Percentiles rank a stretch among this genome's conserved stretches.
Conservation (phyloP, 2,113 vertebrate genomes). For the Pseudonaja textilis region DNA sequence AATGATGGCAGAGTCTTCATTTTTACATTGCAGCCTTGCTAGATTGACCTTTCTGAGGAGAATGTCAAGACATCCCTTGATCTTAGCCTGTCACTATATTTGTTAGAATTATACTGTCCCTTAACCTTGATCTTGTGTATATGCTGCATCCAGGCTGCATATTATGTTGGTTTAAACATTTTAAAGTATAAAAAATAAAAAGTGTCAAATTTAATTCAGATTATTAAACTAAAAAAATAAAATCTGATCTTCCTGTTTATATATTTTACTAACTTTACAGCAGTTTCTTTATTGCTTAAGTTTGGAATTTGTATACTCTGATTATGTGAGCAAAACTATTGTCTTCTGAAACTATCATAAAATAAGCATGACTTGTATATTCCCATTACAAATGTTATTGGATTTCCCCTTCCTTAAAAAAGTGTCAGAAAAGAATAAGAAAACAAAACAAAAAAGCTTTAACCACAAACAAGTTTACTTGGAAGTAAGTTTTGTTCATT, state of each 20-base stretch:
- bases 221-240: slow-evolving; percentile 20
- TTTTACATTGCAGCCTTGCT: slow-evolving; percentile 86
- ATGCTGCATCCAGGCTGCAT: slow-evolving; percentile 51
- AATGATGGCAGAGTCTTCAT: slow-evolving; percentile 90
- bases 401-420: background rate
- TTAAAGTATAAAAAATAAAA: slow-evolving; percentile 29
- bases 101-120: slow-evolving; percentile 85
- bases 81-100: slow-evolving; percentile 89
- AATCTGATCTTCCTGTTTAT: slow-evolving; percentile 15
- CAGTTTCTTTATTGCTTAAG: slow-evolving; percentile 29
- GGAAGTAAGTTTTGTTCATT: background rate
- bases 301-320: slow-evolving; percentile 13
- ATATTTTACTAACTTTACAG: background rate
- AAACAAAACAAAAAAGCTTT: background rate
- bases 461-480: background rate
- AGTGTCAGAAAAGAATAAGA: background rate
- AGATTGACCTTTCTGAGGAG: slow-evolving; percentile 92
- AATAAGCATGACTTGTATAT: slow-evolving; percentile 3
- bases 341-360: slow-evolving; percentile 27
- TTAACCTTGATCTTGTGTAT: slow-evolving; percentile 79
- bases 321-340: background rate
- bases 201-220: background rate
- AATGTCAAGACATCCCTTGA: slow-evolving; percentile 93
- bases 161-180: slow-evolving; percentile 57
- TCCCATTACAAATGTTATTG: background rate